Evolutionary conservation across 1,140 invertebrate genomes (phyloP).

Genomic region (Formica exsecta): DNA sequence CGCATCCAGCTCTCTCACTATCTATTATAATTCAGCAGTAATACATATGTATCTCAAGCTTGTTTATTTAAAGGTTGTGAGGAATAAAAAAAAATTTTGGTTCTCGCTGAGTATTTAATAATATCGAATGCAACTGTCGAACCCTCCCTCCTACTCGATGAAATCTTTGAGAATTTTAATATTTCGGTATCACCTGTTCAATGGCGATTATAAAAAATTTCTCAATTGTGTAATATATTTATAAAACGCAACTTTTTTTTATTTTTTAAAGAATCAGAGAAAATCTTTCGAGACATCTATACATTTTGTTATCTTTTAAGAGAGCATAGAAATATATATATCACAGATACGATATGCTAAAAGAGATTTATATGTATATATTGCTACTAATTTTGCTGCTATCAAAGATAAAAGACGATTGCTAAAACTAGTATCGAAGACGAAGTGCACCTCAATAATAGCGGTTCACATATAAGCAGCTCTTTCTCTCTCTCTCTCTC

Average conservation of each 20-base stretch:
- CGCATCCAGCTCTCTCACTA: slow-evolving; percentile 5
- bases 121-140: background rate
- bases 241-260: too few species aligned
- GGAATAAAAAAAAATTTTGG: slow-evolving; percentile 16
- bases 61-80: background rate
- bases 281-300: background rate
- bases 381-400: background rate
- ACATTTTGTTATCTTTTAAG: background rate
- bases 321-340: background rate
- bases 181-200: too few species aligned
- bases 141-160: too few species aligned
- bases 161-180: too few species aligned
- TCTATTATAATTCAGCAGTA: background rate
- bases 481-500: too few species aligned
- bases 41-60: background rate
- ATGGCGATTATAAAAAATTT: too few species aligned
- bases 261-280: too few species aligned
- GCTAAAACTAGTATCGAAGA: slow-evolving; percentile 36
- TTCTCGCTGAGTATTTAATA: background rate
- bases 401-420: slow-evolving; percentile 24
- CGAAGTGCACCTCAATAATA: slow-evolving; percentile 6
- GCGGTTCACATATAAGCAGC: background rate
- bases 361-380: background rate
- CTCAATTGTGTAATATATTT: too few species aligned
- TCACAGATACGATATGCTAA: background rate